A percentile compares a stretch with the other conserved stretches of the same genome.
phyloP scores from a whole-genome alignment of 2,888 invertebrate species.

The Ommatoiulus sabulosus region DNA sequence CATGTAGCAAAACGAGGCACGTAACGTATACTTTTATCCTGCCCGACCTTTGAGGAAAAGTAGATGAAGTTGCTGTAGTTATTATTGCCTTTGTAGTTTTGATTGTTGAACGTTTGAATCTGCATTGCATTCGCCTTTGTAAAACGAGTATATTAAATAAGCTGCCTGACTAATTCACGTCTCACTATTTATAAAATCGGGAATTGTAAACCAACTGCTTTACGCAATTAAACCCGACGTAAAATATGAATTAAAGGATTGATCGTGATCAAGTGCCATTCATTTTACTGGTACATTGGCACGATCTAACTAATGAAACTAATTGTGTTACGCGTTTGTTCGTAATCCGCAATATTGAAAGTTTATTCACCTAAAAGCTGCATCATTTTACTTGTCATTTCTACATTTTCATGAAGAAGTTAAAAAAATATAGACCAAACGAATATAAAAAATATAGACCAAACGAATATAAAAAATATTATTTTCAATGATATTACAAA shows the following conservation, averaged over 20 bases:
- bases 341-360: not conserved
- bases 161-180: not conserved
- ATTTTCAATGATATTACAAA: no score
- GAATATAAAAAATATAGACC: no score
- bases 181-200: not conserved
- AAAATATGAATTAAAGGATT: not conserved
- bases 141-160: not conserved
- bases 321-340: not conserved
- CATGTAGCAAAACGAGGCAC: not conserved
- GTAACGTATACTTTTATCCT: not conserved
- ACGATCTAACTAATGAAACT: not conserved
- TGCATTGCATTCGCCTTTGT: not conserved
- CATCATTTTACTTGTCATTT: not conserved
- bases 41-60: not conserved
- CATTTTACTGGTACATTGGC: not conserved
- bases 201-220: not conserved
- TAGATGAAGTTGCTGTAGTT: not conserved
- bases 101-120: conserved; percentile 39
- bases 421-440: no score
- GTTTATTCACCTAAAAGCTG: not conserved
- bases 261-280: not conserved
- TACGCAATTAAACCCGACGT: not conserved
- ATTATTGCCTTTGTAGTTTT: not conserved
- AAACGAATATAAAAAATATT: no score
- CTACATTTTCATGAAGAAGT: no score